These are phyloP conservation scores for Sinocyclocheilus anshuiensis DNA, from an alignment of 2,113 vertebrate species.

Conservation along the genomic window DNA sequence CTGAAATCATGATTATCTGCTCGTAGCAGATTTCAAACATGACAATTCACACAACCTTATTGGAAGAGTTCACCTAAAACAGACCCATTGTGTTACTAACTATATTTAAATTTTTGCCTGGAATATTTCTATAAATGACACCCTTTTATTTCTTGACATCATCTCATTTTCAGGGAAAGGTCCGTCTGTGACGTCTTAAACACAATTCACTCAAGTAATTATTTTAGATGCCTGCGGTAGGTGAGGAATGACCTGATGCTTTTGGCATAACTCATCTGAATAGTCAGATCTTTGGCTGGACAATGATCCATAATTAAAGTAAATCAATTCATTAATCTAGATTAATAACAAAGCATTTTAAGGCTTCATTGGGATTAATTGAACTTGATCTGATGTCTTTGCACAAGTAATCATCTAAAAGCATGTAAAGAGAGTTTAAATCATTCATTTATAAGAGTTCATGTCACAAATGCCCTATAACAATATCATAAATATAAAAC, in stretches of 20 bases:
- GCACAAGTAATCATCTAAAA: neutral
- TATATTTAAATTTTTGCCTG: neutral
- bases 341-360: neutral
- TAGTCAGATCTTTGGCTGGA: neutral
- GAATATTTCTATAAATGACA: neutral
- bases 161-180: neutral
- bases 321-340: slow-evolving; percentile 6
- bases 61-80: neutral
- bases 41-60: neutral
- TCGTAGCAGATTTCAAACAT: neutral
- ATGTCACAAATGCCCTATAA: neutral
- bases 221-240: neutral
- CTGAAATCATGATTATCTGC: slow-evolving; percentile 29
- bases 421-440: neutral
- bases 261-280: neutral
- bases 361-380: neutral
- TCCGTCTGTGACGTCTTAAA: neutral
- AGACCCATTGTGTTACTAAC: too few species aligned
- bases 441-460: slow-evolving; percentile 1
- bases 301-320: neutral
- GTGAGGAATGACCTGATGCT: neutral
- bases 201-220: neutral
- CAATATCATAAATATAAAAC: neutral
- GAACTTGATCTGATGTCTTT: neutral
- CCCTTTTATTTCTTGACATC: neutral